These are phyloP conservation scores for Papilio elwesi DNA, from an alignment of 2,888 invertebrate genomes.

Conservation along the genomic window DNA sequence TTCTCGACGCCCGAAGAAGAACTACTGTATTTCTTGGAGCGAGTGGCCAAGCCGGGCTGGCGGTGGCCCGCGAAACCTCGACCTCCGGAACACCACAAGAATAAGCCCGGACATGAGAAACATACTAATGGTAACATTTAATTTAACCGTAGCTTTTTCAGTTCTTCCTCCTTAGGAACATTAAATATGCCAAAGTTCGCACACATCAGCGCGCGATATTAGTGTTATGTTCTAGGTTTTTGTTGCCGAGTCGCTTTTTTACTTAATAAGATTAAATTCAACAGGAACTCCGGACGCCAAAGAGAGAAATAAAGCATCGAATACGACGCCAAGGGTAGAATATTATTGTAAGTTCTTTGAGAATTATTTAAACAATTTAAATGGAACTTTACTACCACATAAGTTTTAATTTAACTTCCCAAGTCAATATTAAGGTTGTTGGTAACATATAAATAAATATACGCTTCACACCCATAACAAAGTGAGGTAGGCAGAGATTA, in stretches of 20 bases:
- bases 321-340: conserved; percentile 74
- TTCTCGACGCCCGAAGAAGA: conserved; percentile 90
- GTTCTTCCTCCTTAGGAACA: too few relatives aligned
- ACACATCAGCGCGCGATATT: too few relatives aligned
- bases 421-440: too few relatives aligned
- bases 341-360: conserved; percentile 80
- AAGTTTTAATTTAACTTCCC: not conserved
- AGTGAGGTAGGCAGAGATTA: too few relatives aligned
- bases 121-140: conserved; percentile 66
- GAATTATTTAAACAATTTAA: not conserved
- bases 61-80: conserved; percentile 90
- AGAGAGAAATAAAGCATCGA: conserved; percentile 71
- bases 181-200: too few relatives aligned
- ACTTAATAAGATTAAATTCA: conserved; percentile 31
- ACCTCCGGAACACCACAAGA: conserved; percentile 87
- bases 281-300: conserved; percentile 70
- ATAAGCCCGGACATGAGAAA: conserved; percentile 72
- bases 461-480: too few relatives aligned
- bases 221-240: too few relatives aligned
- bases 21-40: conserved; percentile 90
- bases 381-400: too few relatives aligned
- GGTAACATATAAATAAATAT: too few relatives aligned
- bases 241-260: too few relatives aligned
- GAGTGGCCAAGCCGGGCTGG: conserved; percentile 92
- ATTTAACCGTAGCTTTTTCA: too few relatives aligned